Conservation (phyloP, 2,888 invertebrate species). For the Brachycybe producta region DNA sequence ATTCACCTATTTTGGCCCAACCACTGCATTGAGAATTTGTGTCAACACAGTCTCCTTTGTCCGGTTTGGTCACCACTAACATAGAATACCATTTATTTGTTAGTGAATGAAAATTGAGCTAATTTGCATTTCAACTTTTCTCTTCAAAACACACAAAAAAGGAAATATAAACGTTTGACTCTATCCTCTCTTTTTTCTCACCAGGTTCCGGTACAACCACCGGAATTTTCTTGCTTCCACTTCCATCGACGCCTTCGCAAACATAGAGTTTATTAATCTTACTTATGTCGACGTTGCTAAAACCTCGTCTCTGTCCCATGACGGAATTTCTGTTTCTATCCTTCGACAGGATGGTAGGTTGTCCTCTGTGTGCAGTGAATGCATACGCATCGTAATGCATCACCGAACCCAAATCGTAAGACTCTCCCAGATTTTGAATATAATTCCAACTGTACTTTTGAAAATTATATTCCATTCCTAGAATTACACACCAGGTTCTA, state of each 20-base stretch:
- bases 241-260: too few species aligned
- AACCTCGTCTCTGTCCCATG: slow-evolving; percentile 32
- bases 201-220: too few species aligned
- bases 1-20: slow-evolving; percentile 28
- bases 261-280: slow-evolving; percentile 29
- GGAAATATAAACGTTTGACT: slow-evolving; percentile 1
- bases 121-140: too few species aligned
- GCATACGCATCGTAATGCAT: slow-evolving; percentile 35
- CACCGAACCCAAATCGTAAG: slow-evolving; percentile 31
- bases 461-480: slow-evolving; percentile 31
- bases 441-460: slow-evolving; percentile 29
- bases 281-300: slow-evolving; percentile 28
- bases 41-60: slow-evolving; percentile 23
- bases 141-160: too few species aligned
- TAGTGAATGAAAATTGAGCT: too few species aligned
- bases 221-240: too few species aligned
- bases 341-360: slow-evolving; percentile 31
- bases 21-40: slow-evolving; percentile 25
- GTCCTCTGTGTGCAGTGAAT: slow-evolving; percentile 28
- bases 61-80: background rate
- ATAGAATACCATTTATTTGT: too few species aligned
- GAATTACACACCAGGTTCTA: background rate
- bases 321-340: slow-evolving; percentile 19
- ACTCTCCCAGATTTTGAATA: slow-evolving; percentile 28
- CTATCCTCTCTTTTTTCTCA: background rate